Evolutionary conservation across 1,140 invertebrate species (phyloP), one percentile per base, ranked within the genome.

Genomic region (Drosophila funebris): DNA sequence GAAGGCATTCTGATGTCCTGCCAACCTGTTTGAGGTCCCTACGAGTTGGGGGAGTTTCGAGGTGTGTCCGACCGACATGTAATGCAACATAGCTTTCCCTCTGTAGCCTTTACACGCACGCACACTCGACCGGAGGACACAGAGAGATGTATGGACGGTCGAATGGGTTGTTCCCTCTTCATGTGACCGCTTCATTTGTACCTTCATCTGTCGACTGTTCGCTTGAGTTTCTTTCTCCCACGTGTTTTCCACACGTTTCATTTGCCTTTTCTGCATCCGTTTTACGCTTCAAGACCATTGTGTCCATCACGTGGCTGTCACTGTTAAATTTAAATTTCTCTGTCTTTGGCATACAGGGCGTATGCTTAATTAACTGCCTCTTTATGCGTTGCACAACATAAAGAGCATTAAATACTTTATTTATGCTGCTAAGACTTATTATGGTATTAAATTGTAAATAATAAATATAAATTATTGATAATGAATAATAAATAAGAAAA

Each of bases 41-140:
- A 22, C 43, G 4, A 8, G 11, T 4, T 4, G 20, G n/a, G 41
- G 64, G 61, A 64, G 71, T 78, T 73, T 64, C 64, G 72, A 72
- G 78, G 77, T 76, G 72, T 73, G 44, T 29, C 60, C 66, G 62
- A 54, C 73, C 53, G 14, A 44, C 41, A 68, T 81, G 67, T 76
- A 80, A 76, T 68, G 68, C 78, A 80, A 79, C 76, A 78, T 78
- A 53, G 70, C 70, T 66, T 60, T 54, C 67, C 43, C 31, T 39
- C 54, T 20, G 41, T 1, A 37, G 33, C 36, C 36, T 39, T 39
- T 39, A 58, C 66, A 53, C 4, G 22, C 22, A 22, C 22, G 22
- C 22, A 22, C 22, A 2, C 22, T 22, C 4, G 43, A 16, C 41
- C 48, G 33, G 13, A 13, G 33, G 8, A 29, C 20, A 58, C 48